These are phyloP conservation scores for Hypena proboscidalis DNA, from an alignment of 2,888 invertebrate genomes.

Conservation along the genomic window DNA sequence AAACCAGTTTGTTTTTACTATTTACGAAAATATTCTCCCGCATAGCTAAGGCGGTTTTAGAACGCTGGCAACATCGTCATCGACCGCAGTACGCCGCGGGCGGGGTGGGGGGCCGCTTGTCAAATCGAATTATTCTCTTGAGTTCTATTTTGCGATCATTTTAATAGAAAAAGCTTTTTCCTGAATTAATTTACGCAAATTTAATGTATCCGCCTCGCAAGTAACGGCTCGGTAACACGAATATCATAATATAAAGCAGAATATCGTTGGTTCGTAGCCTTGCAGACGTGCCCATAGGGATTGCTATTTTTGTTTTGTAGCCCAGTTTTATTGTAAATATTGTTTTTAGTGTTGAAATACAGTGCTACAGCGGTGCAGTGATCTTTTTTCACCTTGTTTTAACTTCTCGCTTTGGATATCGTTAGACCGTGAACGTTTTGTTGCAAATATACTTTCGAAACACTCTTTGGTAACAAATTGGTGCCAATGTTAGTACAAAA, in stretches of 20 bases:
- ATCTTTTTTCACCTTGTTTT: slow-evolving; percentile 47
- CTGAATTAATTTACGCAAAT: slow-evolving; percentile 61
- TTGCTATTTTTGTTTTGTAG: slow-evolving; percentile 79
- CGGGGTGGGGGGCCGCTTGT: slow-evolving; percentile 66
- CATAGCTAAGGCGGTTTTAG: slow-evolving; percentile 40
- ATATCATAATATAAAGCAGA: slow-evolving; percentile 28
- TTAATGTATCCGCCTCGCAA: slow-evolving; percentile 43
- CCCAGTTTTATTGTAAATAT: slow-evolving; percentile 78
- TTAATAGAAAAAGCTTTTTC: slow-evolving; percentile 65
- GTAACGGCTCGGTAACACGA: slow-evolving; percentile 54
- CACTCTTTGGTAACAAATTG: slow-evolving; percentile 35
- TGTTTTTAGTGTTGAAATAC: slow-evolving; percentile 73
- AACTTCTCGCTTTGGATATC: slow-evolving; percentile 43
- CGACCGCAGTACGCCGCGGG: slow-evolving; percentile 67
- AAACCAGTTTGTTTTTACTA: slow-evolving; percentile 19
- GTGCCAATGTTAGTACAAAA: slow-evolving; percentile 58
- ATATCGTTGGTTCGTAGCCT: slow-evolving; percentile 20
- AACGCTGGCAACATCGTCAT: slow-evolving; percentile 65
- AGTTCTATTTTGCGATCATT: slow-evolving; percentile 65
- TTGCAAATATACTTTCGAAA: slow-evolving; percentile 58
- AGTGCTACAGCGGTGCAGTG: slow-evolving; percentile 54
- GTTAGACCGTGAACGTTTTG: slow-evolving; percentile 53
- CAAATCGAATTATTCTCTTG: slow-evolving; percentile 68
- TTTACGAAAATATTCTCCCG: slow-evolving; percentile 43
- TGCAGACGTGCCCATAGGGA: slow-evolving; percentile 43